phyloP scores from a whole-genome alignment of 23 tunicate species.

The Diplosoma virens region DNA sequence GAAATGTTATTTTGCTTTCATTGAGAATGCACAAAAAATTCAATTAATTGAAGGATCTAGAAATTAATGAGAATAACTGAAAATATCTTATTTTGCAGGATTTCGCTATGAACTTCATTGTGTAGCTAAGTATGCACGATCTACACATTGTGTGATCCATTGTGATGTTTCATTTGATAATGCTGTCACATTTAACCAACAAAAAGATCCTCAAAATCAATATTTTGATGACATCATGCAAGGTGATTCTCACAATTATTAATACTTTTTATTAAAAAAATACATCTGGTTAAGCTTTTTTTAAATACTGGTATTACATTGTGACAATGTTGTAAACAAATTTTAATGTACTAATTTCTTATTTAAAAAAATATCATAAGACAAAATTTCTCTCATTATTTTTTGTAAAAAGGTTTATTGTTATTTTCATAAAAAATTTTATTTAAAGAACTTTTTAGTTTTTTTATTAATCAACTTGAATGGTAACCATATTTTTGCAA shows the following conservation, averaged over 20 bases:
- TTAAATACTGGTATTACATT: neutral
- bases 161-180: conserved; percentile 47
- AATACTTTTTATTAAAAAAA: neutral
- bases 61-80: neutral
- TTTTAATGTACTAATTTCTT: neutral
- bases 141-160: conserved; percentile 66
- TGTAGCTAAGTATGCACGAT: conserved; percentile 52
- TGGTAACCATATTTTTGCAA: no score
- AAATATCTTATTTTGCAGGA: conserved; percentile 41
- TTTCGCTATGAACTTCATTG: conserved; percentile 81
- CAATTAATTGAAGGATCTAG: neutral
- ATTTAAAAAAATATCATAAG: neutral
- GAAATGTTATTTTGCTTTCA: neutral
- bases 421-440: no score
- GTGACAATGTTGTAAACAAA: neutral
- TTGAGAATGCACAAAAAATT: neutral
- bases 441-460: no score
- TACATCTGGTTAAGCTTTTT: neutral
- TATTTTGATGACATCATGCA: conserved; percentile 52
- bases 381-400: no score
- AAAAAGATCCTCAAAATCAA: conserved; percentile 20
- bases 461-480: no score
- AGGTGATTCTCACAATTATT: conserved; percentile 4
- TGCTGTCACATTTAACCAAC: conserved; percentile 29
- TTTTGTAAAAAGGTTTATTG: no score